Evolutionary conservation across 2,113 vertebrate genomes (phyloP).

Genomic region (Ammospiza caudacuta): DNA sequence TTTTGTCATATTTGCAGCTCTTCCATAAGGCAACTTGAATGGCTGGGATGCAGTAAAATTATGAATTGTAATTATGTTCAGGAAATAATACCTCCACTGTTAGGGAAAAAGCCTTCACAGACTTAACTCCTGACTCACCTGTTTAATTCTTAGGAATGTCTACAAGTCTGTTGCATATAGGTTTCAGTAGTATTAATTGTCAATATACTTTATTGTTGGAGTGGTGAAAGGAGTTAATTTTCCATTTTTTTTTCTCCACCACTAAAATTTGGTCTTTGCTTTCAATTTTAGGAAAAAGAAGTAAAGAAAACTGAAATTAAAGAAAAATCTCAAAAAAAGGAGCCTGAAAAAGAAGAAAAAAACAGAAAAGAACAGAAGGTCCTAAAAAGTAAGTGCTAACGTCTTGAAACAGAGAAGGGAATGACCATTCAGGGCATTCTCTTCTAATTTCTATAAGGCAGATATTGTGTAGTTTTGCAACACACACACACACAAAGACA

Average conservation of each 20-base stretch:
- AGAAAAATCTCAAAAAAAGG: constrained; percentile 85
- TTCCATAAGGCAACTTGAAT: background rate
- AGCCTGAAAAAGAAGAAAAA: constrained; percentile 84
- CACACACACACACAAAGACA: too few relatives aligned
- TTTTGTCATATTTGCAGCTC: background rate
- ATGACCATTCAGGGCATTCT: background rate
- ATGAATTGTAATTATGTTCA: background rate
- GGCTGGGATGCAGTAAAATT: background rate
- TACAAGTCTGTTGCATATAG: background rate
- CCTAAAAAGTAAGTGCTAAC: constrained; percentile 80
- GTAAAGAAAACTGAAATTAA: constrained; percentile 83
- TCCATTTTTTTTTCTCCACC: background rate
- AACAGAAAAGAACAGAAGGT: constrained; percentile 76
- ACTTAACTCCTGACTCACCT: background rate
- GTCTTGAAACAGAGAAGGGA: background rate
- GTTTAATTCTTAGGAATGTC: background rate
- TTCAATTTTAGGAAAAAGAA: constrained; percentile 77
- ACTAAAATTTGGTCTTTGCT: background rate
- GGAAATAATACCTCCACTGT: background rate
- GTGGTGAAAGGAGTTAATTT: background rate
- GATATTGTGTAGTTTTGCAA: background rate
- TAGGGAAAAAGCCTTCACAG: background rate
- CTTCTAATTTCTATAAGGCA: background rate
- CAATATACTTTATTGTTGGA: background rate
- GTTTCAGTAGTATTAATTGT: background rate